These are phyloP conservation scores for Calliopum simillimum DNA, from an alignment of 2,888 invertebrate species.

Conservation along the genomic window DNA sequence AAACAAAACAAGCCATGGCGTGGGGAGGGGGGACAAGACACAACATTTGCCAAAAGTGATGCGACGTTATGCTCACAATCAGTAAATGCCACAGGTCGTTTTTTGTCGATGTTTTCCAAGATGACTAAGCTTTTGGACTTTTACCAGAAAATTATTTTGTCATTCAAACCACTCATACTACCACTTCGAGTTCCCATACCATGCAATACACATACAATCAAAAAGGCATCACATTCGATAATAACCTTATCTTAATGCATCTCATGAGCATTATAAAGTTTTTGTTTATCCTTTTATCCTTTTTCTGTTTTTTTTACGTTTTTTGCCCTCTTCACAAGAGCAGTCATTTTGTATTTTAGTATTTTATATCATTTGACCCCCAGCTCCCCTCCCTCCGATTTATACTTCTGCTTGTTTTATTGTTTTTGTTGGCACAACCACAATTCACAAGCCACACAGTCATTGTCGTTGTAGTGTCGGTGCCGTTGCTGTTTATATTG, in stretches of 20 bases:
- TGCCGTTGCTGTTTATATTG: constrained; percentile 24
- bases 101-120: background rate
- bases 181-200: background rate
- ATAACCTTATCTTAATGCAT: constrained; percentile 24
- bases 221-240: constrained; percentile 28
- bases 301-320: background rate
- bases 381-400: too few species aligned
- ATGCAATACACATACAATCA: background rate
- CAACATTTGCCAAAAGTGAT: constrained; percentile 22
- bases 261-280: constrained; percentile 7
- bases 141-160: constrained; percentile 27
- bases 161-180: background rate
- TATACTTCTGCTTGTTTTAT: background rate
- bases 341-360: background rate
- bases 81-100: constrained; percentile 35
- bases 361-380: constrained; percentile 1
- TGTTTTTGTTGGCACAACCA: constrained; percentile 18
- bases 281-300: constrained; percentile 3
- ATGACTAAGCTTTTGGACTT: constrained; percentile 18
- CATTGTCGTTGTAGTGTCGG: too few species aligned
- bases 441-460: background rate
- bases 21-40: background rate
- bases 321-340: background rate
- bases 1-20: too few species aligned
- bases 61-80: constrained; percentile 2